phyloP scores from a whole-genome alignment of 2,888 invertebrate species.

The Euproctis similis region DNA sequence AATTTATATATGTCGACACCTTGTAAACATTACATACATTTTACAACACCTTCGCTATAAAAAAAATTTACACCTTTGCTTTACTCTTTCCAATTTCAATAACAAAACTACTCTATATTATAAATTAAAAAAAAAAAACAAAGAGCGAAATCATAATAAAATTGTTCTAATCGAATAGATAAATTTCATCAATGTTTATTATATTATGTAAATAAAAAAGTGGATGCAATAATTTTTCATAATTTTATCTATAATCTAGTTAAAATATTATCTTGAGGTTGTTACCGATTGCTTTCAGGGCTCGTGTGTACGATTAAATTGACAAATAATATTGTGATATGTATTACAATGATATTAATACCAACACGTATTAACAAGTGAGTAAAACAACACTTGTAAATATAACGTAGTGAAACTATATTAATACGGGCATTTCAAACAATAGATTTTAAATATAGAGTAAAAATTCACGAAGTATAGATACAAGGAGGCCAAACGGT shows the following conservation, averaged over 20 bases:
- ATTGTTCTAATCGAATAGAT: slow-evolving; percentile 35
- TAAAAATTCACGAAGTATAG: too few species aligned
- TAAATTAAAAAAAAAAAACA: slow-evolving; percentile 19
- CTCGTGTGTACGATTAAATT: slow-evolving; percentile 1
- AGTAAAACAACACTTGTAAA: too few species aligned
- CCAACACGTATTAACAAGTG: too few species aligned
- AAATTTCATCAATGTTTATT: slow-evolving; percentile 40
- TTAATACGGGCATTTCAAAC: too few species aligned
- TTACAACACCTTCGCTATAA: too few species aligned
- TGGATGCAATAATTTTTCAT: slow-evolving; percentile 69
- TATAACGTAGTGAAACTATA: too few species aligned
- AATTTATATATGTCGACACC: slow-evolving; percentile 38
- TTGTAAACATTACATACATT: slow-evolving; percentile 23
- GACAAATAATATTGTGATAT: not conserved
- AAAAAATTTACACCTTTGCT: slow-evolving; percentile 45
- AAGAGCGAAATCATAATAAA: slow-evolving; percentile 24
- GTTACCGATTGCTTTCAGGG: slow-evolving; percentile 47
- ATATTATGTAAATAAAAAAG: slow-evolving; percentile 56
- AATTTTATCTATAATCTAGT: slow-evolving; percentile 51
- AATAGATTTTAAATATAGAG: too few species aligned
- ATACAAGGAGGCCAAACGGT: too few species aligned
- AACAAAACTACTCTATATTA: slow-evolving; percentile 30
- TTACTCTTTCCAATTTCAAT: slow-evolving; percentile 37
- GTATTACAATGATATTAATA: too few species aligned
- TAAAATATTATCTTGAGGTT: slow-evolving; percentile 32